Evolutionary conservation across 2,797 vertebrate species (phyloP).

Genomic region (Tolypeutes matacus): DNA sequence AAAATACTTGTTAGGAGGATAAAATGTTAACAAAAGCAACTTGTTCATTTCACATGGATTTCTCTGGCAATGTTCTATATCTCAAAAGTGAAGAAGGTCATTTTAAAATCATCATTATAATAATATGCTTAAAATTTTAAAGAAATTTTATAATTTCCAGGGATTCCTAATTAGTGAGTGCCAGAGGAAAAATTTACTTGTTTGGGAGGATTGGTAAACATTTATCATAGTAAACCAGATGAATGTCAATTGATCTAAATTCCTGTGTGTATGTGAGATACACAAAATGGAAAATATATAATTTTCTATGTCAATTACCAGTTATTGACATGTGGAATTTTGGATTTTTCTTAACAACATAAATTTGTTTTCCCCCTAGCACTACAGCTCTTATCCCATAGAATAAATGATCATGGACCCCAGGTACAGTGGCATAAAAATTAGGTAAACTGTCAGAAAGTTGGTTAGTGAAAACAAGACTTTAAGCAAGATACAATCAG

Average conservation of each 20-base stretch:
- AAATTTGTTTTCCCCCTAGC: background rate
- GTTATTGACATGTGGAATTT: background rate
- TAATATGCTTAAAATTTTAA: background rate
- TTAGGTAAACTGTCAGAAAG: background rate
- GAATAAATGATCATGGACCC: background rate
- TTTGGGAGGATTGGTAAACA: background rate
- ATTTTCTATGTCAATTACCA: background rate
- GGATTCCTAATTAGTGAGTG: background rate
- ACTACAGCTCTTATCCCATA: background rate
- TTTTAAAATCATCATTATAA: conserved; percentile 1
- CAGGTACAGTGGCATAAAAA: background rate
- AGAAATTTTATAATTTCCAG: background rate
- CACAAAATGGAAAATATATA: background rate
- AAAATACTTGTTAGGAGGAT: conserved; percentile 33
- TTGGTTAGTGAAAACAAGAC: background rate
- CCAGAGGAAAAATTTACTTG: background rate
- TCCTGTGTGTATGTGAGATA: background rate
- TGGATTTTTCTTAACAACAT: background rate
- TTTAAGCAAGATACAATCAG: background rate
- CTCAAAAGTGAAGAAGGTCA: background rate
- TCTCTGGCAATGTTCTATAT: background rate
- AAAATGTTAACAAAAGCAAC: conserved; percentile 28
- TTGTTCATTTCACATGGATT: background rate
- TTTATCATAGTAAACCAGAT: background rate
- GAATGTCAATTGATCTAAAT: background rate